A percentile compares a stretch with the other conserved stretches of the same genome.
These are phyloP conservation scores for Plutella xylostella DNA, from an alignment of 2,888 invertebrate species.

Conservation along the genomic window DNA sequence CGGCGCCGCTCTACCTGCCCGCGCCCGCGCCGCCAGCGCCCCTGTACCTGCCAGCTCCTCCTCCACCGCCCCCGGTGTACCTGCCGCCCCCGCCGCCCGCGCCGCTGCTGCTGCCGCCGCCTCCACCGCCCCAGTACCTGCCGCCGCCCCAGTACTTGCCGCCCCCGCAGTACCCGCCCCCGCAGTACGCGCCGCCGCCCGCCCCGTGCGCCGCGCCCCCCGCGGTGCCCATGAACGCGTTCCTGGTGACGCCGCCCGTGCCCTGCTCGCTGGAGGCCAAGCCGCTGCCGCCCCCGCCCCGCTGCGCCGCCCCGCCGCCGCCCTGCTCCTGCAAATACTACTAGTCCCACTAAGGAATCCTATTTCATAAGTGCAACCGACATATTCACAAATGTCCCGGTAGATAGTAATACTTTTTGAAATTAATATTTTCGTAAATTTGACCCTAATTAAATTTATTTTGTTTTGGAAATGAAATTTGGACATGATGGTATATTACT, in stretches of 20 bases:
- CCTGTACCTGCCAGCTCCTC: conserved; percentile 19
- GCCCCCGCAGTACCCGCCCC: conserved; percentile 26
- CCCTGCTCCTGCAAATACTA: conserved; percentile 25
- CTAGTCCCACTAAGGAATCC: conserved; percentile 11
- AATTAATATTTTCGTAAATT: too few relatives aligned
- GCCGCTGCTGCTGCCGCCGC: conserved; percentile 13
- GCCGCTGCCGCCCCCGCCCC: conserved; percentile 25
- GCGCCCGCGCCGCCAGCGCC: conserved; percentile 18
- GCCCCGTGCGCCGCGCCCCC: conserved; percentile 12
- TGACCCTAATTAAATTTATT: too few relatives aligned
- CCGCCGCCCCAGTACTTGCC: conserved; percentile 19
- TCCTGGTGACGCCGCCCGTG: conserved; percentile 44
- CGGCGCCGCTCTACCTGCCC: conserved; percentile 14
- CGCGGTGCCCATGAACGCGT: conserved; percentile 47
- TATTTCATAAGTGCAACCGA: too few relatives aligned
- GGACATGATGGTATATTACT: too few relatives aligned
- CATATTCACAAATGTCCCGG: too few relatives aligned
- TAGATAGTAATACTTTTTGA: too few relatives aligned
- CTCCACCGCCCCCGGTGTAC: conserved; percentile 15
- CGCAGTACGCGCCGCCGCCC: conserved; percentile 26
- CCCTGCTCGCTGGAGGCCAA: conserved; percentile 50
- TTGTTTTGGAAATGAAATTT: too few relatives aligned
- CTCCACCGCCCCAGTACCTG: conserved; percentile 17
- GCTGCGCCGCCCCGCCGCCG: conserved; percentile 15
- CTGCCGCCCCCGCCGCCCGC: conserved; percentile 21